phyloP scores from a whole-genome alignment of 2,888 invertebrate species.

The Aphidius colemani region DNA sequence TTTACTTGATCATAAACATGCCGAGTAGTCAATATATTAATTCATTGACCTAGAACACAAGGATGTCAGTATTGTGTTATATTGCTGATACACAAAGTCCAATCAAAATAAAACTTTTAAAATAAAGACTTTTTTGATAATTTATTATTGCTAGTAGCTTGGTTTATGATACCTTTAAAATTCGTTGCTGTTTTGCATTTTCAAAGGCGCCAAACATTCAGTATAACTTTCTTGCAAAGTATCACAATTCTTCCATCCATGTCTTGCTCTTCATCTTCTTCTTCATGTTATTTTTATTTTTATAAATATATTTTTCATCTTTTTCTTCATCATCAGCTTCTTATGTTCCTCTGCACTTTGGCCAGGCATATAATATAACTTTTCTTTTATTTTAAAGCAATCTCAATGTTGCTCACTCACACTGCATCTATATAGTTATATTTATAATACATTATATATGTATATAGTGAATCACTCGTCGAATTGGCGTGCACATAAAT shows the following conservation, averaged over 20 bases:
- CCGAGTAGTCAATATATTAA: conserved; percentile 18
- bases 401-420: conserved; percentile 17
- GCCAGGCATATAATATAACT: no score
- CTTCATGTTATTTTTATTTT: background rate
- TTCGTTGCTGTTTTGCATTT: conserved; percentile 27
- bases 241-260: conserved; percentile 18
- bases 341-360: no score
- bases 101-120: conserved; percentile 33
- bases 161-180: conserved; percentile 40
- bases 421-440: background rate
- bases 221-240: conserved; percentile 33
- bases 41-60: conserved; percentile 29
- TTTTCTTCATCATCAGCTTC: no score
- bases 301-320: background rate
- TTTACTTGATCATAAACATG: no score
- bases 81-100: conserved; percentile 3
- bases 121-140: conserved; percentile 37
- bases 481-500: conserved; percentile 39
- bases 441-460: conserved; percentile 1
- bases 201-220: conserved; percentile 24
- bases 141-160: conserved; percentile 40
- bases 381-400: no score
- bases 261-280: background rate
- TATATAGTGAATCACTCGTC: conserved; percentile 37
- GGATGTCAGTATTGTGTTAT: conserved; percentile 18